Conservation (phyloP, 2,797 vertebrate species). For the Poecile montanus region DNA sequence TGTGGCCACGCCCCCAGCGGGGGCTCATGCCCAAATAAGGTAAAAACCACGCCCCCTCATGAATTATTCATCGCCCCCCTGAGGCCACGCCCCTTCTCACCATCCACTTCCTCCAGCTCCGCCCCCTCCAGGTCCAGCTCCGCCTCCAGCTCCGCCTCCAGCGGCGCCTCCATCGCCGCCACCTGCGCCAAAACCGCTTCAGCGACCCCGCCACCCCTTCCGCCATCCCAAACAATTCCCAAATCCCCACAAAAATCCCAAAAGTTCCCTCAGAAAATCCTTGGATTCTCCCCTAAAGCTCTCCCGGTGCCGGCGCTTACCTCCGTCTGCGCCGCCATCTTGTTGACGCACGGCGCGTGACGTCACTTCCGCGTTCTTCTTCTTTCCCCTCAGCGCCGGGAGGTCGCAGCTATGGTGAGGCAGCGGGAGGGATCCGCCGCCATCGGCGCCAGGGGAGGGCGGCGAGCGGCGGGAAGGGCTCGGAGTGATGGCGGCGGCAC, state of each 20-base stretch:
- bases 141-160: background rate
- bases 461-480: background rate
- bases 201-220: too few relatives aligned
- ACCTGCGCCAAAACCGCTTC: background rate
- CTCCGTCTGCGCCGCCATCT: background rate
- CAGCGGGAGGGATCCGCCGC: background rate
- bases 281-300: background rate
- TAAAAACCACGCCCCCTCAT: too few relatives aligned
- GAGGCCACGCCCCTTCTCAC: background rate
- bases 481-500: background rate
- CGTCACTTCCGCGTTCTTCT: background rate
- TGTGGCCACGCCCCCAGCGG: too few relatives aligned
- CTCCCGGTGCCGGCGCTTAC: background rate
- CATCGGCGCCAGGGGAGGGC: background rate
- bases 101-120: background rate
- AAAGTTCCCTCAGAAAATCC: background rate
- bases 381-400: background rate
- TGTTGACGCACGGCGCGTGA: background rate
- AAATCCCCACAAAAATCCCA: background rate
- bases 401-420: background rate
- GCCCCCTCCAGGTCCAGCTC: background rate
- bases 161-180: background rate
- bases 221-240: background rate
- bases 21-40: too few relatives aligned
- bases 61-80: background rate